These are phyloP conservation scores for Drosophila paranaensis DNA, from an alignment of 2,888 invertebrate genomes.

Conservation along the genomic window DNA sequence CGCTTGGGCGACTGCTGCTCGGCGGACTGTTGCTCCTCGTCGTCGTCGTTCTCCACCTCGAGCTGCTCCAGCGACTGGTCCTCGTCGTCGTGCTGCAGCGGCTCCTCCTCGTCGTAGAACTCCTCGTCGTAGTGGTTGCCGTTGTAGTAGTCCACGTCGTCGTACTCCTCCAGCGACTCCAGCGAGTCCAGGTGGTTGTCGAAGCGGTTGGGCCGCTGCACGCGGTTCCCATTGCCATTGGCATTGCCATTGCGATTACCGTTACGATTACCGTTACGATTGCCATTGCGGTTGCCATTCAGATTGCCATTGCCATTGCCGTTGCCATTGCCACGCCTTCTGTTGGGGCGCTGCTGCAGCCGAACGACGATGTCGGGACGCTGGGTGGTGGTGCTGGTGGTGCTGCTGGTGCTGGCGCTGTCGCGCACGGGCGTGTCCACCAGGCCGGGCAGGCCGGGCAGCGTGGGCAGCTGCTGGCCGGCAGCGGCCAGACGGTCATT, in stretches of 20 bases:
- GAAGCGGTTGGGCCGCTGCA: constrained; percentile 67
- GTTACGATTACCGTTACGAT: constrained; percentile 51
- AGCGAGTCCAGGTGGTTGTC: constrained; percentile 60
- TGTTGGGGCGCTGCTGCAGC: constrained; percentile 69
- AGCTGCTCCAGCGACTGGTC: constrained; percentile 45
- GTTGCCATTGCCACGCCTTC: constrained; percentile 57
- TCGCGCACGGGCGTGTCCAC: constrained; percentile 76
- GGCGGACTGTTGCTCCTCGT: constrained; percentile 21
- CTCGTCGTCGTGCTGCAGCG: constrained; percentile 42
- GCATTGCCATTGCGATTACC: constrained; percentile 48
- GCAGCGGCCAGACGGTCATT: constrained; percentile 76
- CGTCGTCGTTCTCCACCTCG: not conserved
- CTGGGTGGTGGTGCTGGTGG: constrained; percentile 64
- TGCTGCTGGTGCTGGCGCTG: constrained; percentile 31
- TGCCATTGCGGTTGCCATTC: constrained; percentile 46
- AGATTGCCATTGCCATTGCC: constrained; percentile 33
- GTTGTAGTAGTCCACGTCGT: constrained; percentile 64
- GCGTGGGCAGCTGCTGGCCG: constrained; percentile 61
- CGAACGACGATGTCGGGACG: constrained; percentile 79
- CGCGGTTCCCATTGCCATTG: constrained; percentile 50
- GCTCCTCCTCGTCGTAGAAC: constrained; percentile 53
- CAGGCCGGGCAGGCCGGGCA: constrained; percentile 65
- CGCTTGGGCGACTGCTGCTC: constrained; percentile 21
- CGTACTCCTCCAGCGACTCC: constrained; percentile 60
- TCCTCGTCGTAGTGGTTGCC: constrained; percentile 55